These are phyloP conservation scores for Ceratina australensis DNA, from an alignment of 1,140 invertebrate species.

Conservation along the genomic window DNA sequence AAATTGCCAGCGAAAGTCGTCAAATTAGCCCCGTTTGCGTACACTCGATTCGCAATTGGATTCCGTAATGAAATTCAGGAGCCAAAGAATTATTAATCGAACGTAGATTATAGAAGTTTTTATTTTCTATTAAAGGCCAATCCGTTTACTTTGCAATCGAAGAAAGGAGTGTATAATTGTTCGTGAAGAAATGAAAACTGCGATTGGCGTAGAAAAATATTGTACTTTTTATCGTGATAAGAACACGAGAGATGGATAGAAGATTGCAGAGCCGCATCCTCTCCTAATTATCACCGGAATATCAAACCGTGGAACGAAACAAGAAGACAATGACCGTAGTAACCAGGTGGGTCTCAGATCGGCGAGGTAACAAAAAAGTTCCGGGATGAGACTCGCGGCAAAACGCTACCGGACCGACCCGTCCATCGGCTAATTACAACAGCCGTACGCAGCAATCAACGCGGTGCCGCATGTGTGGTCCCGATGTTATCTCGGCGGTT, in stretches of 20 bases:
- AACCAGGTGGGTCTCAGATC: conserved; percentile 7
- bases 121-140: too few species aligned
- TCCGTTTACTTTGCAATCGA: too few species aligned
- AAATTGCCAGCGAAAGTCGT: conserved; percentile 37
- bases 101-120: too few species aligned
- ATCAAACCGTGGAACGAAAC: not conserved
- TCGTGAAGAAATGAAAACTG: too few species aligned
- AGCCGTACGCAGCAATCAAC: conserved; percentile 38
- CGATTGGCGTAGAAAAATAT: too few species aligned
- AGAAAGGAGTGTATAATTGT: too few species aligned
- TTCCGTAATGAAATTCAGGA: too few species aligned
- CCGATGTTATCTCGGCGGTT: conserved; percentile 14
- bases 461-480: conserved; percentile 41
- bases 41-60: not conserved
- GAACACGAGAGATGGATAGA: too few species aligned
- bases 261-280: not conserved
- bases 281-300: not conserved
- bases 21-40: conserved; percentile 13
- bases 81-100: too few species aligned
- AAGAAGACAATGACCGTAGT: not conserved
- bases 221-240: too few species aligned
- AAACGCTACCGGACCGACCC: conserved; percentile 26
- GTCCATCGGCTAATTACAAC: conserved; percentile 38
- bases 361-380: not conserved
- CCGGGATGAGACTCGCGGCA: not conserved